Evolutionary conservation across 2,888 invertebrate species (phyloP).

Genomic region (Tuberolachnus salignus): DNA sequence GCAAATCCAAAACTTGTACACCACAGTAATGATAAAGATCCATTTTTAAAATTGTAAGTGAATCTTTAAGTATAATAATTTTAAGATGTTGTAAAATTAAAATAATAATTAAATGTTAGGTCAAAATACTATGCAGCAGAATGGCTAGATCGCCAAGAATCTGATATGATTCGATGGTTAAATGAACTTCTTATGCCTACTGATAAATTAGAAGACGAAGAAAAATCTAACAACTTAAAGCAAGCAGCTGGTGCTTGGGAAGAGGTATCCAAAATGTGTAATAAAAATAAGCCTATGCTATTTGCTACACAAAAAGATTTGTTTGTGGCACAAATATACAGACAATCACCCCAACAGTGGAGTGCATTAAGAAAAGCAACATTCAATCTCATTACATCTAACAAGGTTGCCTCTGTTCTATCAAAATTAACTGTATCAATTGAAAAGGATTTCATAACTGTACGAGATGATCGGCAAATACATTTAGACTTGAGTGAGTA

Average conservation of each 20-base stretch:
- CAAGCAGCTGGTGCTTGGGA: constrained; percentile 79
- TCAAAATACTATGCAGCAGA: constrained; percentile 58
- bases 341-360: constrained; percentile 61
- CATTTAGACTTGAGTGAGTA: constrained; percentile 76
- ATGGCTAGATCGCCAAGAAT: constrained; percentile 73
- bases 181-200: constrained; percentile 78
- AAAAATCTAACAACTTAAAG: constrained; percentile 68
- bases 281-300: constrained; percentile 58
- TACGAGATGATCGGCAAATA: constrained; percentile 79
- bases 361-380: constrained; percentile 73
- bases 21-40: constrained; percentile 43
- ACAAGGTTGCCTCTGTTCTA: constrained; percentile 70
- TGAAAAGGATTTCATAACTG: constrained; percentile 74
- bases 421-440: constrained; percentile 74
- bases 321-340: constrained; percentile 50
- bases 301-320: constrained; percentile 70
- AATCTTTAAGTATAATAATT: neutral
- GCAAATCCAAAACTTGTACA: constrained; percentile 42
- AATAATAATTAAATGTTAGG: constrained; percentile 35
- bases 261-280: constrained; percentile 70
- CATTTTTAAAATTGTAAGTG: constrained; percentile 55
- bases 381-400: constrained; percentile 69
- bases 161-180: constrained; percentile 78
- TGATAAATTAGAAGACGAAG: constrained; percentile 70
- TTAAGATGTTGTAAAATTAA: neutral